phyloP scores from a whole-genome alignment of 2,113 vertebrate species.

The Chaetodon auriga region DNA sequence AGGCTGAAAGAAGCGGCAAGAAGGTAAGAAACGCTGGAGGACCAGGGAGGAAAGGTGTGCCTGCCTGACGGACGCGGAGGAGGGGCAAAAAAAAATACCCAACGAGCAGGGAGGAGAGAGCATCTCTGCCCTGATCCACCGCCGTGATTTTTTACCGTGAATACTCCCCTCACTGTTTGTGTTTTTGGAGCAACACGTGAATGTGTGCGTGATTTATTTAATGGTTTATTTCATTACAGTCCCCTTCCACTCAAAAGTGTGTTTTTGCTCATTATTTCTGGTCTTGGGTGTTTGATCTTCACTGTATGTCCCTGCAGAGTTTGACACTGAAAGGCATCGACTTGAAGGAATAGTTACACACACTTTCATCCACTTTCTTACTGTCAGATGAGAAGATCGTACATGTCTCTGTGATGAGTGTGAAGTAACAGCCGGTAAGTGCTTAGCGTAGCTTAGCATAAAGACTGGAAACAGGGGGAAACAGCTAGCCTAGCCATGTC shows the following conservation, averaged over 20 bases:
- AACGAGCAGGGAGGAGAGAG: not conserved
- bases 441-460: no score
- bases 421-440: not conserved
- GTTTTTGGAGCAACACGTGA: not conserved
- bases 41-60: conserved; percentile 80
- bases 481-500: no score
- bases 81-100: conserved; percentile 33
- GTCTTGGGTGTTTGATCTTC: no score
- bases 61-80: conserved; percentile 63
- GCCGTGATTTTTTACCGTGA: not conserved
- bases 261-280: not conserved
- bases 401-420: not conserved
- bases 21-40: conserved; percentile 87
- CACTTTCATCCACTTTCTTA: not conserved
- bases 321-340: no score
- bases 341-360: not conserved
- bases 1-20: conserved; percentile 81
- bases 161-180: not conserved
- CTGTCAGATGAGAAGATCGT: not conserved
- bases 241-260: not conserved
- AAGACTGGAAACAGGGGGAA: no score
- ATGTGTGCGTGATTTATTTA: not conserved
- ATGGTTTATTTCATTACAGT: not conserved
- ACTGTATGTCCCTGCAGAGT: no score
- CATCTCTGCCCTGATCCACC: not conserved